Evolutionary conservation across 2,888 invertebrate species (phyloP).

Genomic region (Myopa tessellatipennis): DNA sequence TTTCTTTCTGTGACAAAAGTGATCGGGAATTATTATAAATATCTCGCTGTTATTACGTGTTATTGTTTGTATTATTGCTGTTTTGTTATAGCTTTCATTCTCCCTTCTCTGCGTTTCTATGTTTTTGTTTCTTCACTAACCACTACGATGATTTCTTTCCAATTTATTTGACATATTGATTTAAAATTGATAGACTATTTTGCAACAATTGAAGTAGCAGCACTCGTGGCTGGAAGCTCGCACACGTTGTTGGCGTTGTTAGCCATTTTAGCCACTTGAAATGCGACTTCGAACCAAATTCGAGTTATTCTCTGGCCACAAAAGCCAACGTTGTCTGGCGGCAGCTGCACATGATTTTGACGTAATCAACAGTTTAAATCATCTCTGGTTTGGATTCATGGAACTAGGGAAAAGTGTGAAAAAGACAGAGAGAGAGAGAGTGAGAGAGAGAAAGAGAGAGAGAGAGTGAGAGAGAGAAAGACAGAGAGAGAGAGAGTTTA

Average conservation of each 20-base stretch:
- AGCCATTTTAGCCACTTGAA: background rate
- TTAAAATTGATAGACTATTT: constrained; percentile 66
- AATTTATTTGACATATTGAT: constrained; percentile 69
- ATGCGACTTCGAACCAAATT: background rate
- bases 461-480: too few relatives aligned
- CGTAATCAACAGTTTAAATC: constrained; percentile 25
- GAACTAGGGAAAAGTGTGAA: background rate
- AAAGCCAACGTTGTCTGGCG: constrained; percentile 9
- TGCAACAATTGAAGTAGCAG: constrained; percentile 46
- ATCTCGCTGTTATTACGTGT: background rate
- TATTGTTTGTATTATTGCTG: background rate
- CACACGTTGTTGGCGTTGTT: constrained; percentile 35
- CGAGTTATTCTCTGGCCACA: constrained; percentile 26
- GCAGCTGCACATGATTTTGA: constrained; percentile 15
- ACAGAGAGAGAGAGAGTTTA: too few relatives aligned
- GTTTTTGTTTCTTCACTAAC: constrained; percentile 43
- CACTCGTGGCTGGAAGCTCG: constrained; percentile 36
- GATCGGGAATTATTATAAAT: background rate
- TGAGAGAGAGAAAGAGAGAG: too few relatives aligned
- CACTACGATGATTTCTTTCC: constrained; percentile 66
- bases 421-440: too few relatives aligned
- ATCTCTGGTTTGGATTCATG: background rate
- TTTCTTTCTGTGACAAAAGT: constrained; percentile 14
- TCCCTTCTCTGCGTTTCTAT: background rate
- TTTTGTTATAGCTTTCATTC: background rate